These are phyloP conservation scores for human (Homo sapiens) DNA, from an alignment of 2,113 vertebrate species.

Conservation along the genomic window GRCh38 chr2:86419501-86420000, in stretches of 20 bases:
- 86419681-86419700: background rate
- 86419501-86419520: background rate
- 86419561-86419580: background rate
- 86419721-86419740: background rate
- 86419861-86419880: background rate
- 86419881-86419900: background rate
- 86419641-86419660: background rate
- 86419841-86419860: background rate
- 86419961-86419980: background rate
- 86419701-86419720: background rate
- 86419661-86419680: background rate
- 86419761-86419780: background rate
- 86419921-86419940: background rate
- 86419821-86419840: background rate
- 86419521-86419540: background rate
- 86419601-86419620: background rate
- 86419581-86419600: background rate
- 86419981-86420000: background rate
- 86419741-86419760: background rate
- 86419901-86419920: background rate
- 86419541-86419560: background rate
- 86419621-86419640: constrained; percentile 37
- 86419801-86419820: background rate
- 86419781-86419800: background rate
- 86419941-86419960: background rate